Conservation (phyloP, 2,113 vertebrate species). For the Oryzias curvinotus region DNA sequence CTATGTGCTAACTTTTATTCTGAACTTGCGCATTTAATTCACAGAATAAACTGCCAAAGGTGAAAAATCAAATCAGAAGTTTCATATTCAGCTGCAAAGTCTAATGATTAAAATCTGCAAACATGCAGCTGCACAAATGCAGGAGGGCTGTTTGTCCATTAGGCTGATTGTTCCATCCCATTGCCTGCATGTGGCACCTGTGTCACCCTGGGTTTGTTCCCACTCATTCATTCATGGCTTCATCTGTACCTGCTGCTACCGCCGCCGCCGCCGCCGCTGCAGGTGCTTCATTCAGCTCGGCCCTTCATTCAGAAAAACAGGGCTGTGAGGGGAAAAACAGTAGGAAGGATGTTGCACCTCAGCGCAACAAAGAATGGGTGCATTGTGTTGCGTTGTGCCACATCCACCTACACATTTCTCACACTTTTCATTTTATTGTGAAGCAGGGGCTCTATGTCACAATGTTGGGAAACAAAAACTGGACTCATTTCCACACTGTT, state of each 20-base stretch:
- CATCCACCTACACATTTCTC: slow-evolving; percentile 61
- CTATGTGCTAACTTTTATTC: too few relatives aligned
- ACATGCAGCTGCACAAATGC: too few relatives aligned
- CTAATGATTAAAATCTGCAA: too few relatives aligned
- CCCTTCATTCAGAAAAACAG: slow-evolving; percentile 57
- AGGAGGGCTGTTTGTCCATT: neutral
- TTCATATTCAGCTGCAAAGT: too few relatives aligned
- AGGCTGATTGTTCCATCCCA: slow-evolving; percentile 3
- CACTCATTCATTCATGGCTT: slow-evolving; percentile 29
- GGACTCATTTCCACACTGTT: slow-evolving; percentile 49
- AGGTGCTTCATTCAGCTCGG: slow-evolving; percentile 58
- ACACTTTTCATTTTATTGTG: slow-evolving; percentile 68
- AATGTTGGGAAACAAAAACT: slow-evolving; percentile 64
- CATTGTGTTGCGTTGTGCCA: slow-evolving; percentile 59
- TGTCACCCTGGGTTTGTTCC: slow-evolving; percentile 21
- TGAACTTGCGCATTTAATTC: too few relatives aligned
- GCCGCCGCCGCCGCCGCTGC: slow-evolving; percentile 24
- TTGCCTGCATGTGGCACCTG: slow-evolving; percentile 18
- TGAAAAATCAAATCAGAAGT: too few relatives aligned
- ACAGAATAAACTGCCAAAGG: too few relatives aligned
- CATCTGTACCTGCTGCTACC: neutral
- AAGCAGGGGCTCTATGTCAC: slow-evolving; percentile 31
- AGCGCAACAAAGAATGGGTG: slow-evolving; percentile 62
- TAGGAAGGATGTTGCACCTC: slow-evolving; percentile 77
- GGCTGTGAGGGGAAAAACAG: slow-evolving; percentile 49